Conservation (phyloP, 1,140 invertebrate genomes). For the Nylanderia fulva region DNA sequence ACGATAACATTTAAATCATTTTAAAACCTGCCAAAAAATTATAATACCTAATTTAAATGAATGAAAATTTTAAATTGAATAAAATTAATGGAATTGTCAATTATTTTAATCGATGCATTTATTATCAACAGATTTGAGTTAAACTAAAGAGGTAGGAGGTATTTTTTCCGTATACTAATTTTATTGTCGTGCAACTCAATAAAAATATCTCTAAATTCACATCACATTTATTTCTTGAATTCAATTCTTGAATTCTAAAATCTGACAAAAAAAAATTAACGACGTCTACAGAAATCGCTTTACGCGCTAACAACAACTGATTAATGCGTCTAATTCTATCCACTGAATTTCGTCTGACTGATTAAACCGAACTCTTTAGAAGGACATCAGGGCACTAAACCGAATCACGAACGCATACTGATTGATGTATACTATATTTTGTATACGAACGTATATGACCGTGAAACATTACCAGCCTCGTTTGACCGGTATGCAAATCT, state of each 20-base stretch:
- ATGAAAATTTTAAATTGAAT: not conserved
- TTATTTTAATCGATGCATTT: not conserved
- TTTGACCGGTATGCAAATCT: conserved; percentile 79
- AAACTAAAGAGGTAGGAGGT: too few species aligned
- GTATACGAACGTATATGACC: not conserved
- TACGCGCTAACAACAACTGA: not conserved
- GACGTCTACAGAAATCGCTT: not conserved
- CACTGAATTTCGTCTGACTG: not conserved
- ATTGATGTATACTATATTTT: not conserved
- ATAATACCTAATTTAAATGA: not conserved
- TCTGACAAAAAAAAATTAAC: not conserved
- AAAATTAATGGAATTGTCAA: too few species aligned
- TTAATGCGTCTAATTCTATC: not conserved
- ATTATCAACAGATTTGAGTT: too few species aligned
- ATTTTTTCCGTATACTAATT: too few species aligned
- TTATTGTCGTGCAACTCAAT: too few species aligned
- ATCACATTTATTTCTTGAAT: too few species aligned
- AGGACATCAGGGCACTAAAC: conserved; percentile 53
- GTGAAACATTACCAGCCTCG: conserved; percentile 16
- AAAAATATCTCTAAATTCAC: too few species aligned
- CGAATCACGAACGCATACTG: not conserved
- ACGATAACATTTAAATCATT: not conserved
- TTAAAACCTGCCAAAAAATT: not conserved
- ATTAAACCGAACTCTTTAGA: conserved; percentile 5
- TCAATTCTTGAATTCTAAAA: not conserved